Evolutionary conservation across 1,140 invertebrate species (phyloP).

Genomic region (Macrocentrus cingulum): DNA sequence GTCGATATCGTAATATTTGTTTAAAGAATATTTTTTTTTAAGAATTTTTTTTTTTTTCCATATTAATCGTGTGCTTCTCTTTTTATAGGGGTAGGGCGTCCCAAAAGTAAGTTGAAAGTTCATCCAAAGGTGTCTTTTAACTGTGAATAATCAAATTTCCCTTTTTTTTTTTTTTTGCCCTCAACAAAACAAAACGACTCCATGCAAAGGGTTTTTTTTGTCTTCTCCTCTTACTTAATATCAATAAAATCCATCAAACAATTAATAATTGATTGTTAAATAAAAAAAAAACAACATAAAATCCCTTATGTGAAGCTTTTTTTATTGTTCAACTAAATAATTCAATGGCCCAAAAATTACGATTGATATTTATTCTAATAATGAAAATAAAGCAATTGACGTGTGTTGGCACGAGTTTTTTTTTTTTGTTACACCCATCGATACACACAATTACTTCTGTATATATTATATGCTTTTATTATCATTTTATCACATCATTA

Average conservation of each 20-base stretch:
- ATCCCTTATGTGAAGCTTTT: no score
- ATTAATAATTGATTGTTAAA: no score
- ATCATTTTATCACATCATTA: background rate
- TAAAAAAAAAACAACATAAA: no score
- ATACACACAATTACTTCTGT: background rate
- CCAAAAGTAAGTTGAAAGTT: slow-evolving; percentile 57
- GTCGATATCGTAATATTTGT: no score
- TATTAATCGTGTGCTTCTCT: slow-evolving; percentile 57
- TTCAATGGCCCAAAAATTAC: no score
- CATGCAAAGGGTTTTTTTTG: slow-evolving; percentile 1
- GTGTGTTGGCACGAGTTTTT: background rate
- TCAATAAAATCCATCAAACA: no score
- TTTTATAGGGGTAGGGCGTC: slow-evolving; percentile 60
- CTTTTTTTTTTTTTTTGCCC: slow-evolving; percentile 40
- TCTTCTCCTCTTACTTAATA: background rate
- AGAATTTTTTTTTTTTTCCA: slow-evolving; percentile 11
- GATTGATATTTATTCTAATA: no score
- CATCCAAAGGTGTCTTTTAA: slow-evolving; percentile 44
- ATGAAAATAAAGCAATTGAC: background rate
- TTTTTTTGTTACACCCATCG: background rate
- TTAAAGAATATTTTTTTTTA: no score
- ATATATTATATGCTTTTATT: slow-evolving; percentile 2
- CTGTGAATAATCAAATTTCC: slow-evolving; percentile 52
- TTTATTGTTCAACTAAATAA: no score
- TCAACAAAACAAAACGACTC: slow-evolving; percentile 30